Evolutionary conservation across 2,888 invertebrate genomes (phyloP), one percentile per base, ranked within the genome.

Genomic region (Zeuzera pyrina): DNA sequence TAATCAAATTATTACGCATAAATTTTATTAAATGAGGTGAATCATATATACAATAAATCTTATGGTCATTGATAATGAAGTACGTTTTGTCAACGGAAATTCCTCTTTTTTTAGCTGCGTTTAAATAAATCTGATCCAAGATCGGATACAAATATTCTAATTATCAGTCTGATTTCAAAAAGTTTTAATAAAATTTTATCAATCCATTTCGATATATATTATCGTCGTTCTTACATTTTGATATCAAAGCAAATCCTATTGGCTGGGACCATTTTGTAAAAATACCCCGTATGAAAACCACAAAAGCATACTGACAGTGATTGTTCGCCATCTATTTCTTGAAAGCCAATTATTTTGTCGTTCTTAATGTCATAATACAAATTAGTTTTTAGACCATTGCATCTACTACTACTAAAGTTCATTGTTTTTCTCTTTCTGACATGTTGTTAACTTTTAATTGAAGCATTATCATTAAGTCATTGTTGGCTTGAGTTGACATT

Each of bases 11-110:
- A 19, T 44, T 49, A 1, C 52, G 44, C 16, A 55, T 38, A 3
- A 25, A 15, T 44, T 50, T 56, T 10, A 58, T 38, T 4, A 57
- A 36, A 39, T 52, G 44, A 0, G 46, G 50, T 24, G 46, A 39
- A 35, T 56, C 53, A 43, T 52, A 56, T 33, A 61, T 44, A 28
- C 52, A 49, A 32, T 44, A 55, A 15, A 54, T 48, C 40, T 54
- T 59, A 35, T 10, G 39, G 10, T 34, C 16, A 30, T 38, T 39
- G n/a, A 57, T 29, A 30, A 31, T 39, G 21, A 54, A 57, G 39
- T 46, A 55, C 7, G 56, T 43, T 25, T 25, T 33, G 10, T 54
- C 41, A 10, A 29, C 29, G 14, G 43, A 32, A 15, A 53, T 38
- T 5, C 14, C 15, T 39, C 42, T 47, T 21, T 40, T 31, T 35